These are phyloP conservation scores for Drosophila siamana DNA, from an alignment of 2,888 invertebrate genomes.

Conservation along the genomic window DNA sequence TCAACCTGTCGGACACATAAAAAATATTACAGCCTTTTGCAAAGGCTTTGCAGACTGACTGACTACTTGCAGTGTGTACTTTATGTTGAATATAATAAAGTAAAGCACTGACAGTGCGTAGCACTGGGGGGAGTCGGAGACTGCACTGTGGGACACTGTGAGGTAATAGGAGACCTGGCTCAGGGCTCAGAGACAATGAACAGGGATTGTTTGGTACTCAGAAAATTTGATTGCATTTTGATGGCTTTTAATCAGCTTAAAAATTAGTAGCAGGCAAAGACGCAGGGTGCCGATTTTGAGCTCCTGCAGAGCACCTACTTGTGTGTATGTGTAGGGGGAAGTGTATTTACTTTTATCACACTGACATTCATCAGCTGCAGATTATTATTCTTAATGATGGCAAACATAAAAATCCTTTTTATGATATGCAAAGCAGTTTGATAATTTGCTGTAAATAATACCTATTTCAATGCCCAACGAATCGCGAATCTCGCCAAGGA, in stretches of 20 bases:
- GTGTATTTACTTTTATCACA: conserved; percentile 36
- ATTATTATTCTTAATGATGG: conserved; percentile 69
- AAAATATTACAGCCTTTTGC: conserved; percentile 34
- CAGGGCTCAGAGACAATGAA: conserved; percentile 29
- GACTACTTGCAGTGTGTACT: conserved; percentile 14
- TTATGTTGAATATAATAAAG: conserved; percentile 31
- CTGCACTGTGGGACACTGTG: neutral
- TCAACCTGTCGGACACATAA: conserved; percentile 31
- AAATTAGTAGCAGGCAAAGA: conserved; percentile 70
- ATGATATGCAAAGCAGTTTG: conserved; percentile 78
- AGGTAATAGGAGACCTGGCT: no score
- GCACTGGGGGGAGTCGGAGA: neutral
- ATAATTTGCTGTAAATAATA: conserved; percentile 79
- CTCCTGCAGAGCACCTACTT: conserved; percentile 1
- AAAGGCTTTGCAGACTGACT: conserved; percentile 28
- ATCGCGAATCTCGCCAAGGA: conserved; percentile 40
- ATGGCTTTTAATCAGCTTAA: conserved; percentile 80
- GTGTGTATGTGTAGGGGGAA: neutral
- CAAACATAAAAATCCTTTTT: conserved; percentile 76
- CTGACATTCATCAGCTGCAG: conserved; percentile 42
- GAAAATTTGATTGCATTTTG: conserved; percentile 65
- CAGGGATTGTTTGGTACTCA: conserved; percentile 36
- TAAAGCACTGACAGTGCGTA: conserved; percentile 8
- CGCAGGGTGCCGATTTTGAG: neutral
- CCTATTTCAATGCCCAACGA: conserved; percentile 9